A percentile compares a stretch with the other conserved stretches of the same genome.
Conservation (phyloP, 2,888 invertebrate genomes). For the Calameuta idolon region DNA sequence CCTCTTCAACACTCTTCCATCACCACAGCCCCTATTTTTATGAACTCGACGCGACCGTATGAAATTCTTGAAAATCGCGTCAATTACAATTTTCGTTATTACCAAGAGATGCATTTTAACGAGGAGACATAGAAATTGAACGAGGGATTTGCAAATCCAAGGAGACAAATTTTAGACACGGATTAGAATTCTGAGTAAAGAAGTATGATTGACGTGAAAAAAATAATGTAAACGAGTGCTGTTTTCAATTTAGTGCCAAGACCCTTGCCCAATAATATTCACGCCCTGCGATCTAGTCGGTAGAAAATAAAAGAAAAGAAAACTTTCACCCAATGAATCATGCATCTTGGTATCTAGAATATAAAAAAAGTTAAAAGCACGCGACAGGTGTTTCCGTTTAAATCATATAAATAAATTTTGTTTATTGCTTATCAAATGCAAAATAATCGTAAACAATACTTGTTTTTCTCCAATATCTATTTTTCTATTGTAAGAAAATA, state of each 20-base stretch:
- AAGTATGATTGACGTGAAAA: background rate
- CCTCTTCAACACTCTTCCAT: no score
- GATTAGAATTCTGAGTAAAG: background rate
- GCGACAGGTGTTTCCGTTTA: background rate
- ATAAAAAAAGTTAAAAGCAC: background rate
- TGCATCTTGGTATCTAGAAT: background rate
- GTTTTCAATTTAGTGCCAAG: background rate
- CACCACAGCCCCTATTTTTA: background rate
- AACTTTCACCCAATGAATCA: background rate
- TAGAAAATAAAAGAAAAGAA: background rate
- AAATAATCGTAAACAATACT: background rate
- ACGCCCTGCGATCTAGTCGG: background rate
- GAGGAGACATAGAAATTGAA: background rate
- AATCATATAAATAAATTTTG: background rate
- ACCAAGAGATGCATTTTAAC: background rate
- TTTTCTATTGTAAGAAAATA: background rate
- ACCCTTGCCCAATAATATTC: background rate
- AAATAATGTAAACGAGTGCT: background rate
- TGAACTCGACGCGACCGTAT: background rate
- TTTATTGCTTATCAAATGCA: background rate
- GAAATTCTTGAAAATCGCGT: background rate
- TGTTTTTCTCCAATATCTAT: background rate
- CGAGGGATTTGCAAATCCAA: background rate
- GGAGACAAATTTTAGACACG: background rate
- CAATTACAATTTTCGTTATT: background rate